A percentile compares a stretch with the other conserved stretches of the same genome.
phyloP scores from a whole-genome alignment of 2,113 vertebrate species.

The Lasiurus borealis region DNA sequence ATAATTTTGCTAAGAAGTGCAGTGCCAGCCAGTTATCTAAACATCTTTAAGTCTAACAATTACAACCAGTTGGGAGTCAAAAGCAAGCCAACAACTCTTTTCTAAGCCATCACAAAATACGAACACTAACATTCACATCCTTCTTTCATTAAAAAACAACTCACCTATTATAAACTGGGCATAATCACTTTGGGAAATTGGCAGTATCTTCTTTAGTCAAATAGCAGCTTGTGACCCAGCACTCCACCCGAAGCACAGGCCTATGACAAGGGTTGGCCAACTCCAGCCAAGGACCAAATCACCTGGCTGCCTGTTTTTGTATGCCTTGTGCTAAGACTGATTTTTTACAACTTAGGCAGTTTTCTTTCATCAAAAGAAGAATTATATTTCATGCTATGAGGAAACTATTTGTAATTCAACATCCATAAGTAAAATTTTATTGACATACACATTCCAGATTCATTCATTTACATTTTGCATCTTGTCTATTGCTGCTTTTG shows the following conservation, averaged over 20 bases:
- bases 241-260: neutral
- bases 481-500: neutral
- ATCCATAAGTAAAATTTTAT: neutral
- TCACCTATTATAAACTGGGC: neutral
- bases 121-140: neutral
- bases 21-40: neutral
- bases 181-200: neutral
- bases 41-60: constrained; percentile 24
- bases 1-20: constrained; percentile 32
- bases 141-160: neutral
- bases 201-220: neutral
- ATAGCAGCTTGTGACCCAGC: neutral
- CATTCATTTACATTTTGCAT: neutral
- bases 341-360: neutral
- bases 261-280: fast-evolving
- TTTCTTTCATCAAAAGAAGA: neutral
- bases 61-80: neutral
- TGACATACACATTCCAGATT: neutral
- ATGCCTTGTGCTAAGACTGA: neutral
- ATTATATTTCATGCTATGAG: neutral
- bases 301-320: neutral
- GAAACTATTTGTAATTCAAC: neutral
- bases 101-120: neutral
- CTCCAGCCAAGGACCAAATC: neutral
- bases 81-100: constrained; percentile 23